Evolutionary conservation across 2,113 vertebrate species (phyloP), one percentile per base, ranked within the genome.

Genomic region (Actenoides hombroni): DNA sequence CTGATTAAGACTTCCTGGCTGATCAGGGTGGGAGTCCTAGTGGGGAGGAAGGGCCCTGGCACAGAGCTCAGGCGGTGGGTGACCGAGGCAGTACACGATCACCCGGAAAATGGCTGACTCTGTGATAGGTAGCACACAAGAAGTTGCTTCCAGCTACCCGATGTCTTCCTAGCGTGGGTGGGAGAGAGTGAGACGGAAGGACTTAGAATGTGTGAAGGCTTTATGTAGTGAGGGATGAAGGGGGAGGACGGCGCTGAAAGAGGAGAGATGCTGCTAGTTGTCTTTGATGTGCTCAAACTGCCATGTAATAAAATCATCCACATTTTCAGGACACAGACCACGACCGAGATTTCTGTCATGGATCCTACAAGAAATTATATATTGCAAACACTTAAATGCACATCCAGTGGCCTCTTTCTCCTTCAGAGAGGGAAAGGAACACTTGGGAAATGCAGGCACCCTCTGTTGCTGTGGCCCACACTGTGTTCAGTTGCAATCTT

Each of bases 311-410:
- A 96, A 97, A 88, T 86, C 83, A 90, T 78, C 91, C 60, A 59
- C 54, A 48, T 88, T 86, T 83, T 90, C 88, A 83, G 83, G 86
- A 94, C n/a, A 83, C 40, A 94, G 80, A 84, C 64, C 86, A 84
- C 83, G 91, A 60, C 86, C 91, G 51, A 83, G 79, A 93, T 88
- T 86, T 86, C 90, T 96, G 90, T 83, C 86, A 81, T 6, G 13
- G 76, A 31, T 90, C 68, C 83, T 63, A 63, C 31, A 80, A 88
- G 63, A 86, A 74, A 29, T 70, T 81, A 88, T 44, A 80, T 70
- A 94, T 95, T 93, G 73, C 59, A 74, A 93, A 73, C 73, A 93
- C 42, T 92, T 86, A 92, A 93, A 73, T 0, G 1, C 59, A 94
- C 40, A 83, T 53, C 54, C 86, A 69, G 70, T 40, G 79, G 68